These are phyloP conservation scores for Meta bourneti DNA, from an alignment of 2,888 invertebrate species.

Conservation along the genomic window DNA sequence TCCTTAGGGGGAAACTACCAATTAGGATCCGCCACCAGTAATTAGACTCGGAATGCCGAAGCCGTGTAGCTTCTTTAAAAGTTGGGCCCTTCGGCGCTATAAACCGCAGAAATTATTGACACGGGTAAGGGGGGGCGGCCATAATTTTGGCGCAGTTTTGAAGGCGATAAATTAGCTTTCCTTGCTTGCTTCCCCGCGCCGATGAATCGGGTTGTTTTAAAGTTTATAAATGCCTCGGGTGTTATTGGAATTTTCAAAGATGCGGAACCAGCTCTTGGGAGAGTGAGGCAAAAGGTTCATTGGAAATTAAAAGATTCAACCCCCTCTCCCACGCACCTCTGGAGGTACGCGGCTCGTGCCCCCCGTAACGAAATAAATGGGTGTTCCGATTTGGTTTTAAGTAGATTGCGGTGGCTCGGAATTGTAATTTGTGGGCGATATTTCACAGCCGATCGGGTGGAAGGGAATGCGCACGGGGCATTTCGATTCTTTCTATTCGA, in stretches of 20 bases:
- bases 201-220: constrained; percentile 67
- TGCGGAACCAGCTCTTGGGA: constrained; percentile 22
- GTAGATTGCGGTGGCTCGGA: constrained; percentile 35
- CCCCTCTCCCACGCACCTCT: not conserved
- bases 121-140: constrained; percentile 22
- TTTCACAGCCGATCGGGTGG: constrained; percentile 72
- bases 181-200: constrained; percentile 40
- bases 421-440: constrained; percentile 71
- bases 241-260: constrained; percentile 72
- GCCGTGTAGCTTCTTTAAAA: constrained; percentile 66
- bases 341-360: not conserved
- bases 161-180: constrained; percentile 73
- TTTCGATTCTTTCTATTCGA: not conserved
- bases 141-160: constrained; percentile 76
- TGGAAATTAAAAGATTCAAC: constrained; percentile 69
- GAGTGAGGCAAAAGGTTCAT: constrained; percentile 53
- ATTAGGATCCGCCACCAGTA: constrained; percentile 74
- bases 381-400: constrained; percentile 41
- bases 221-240: constrained; percentile 75
- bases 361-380: constrained; percentile 42
- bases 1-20: constrained; percentile 60
- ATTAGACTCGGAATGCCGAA: constrained; percentile 66
- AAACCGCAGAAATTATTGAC: constrained; percentile 73
- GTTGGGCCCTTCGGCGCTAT: constrained; percentile 64
- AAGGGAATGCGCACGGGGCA: constrained; percentile 4